A percentile compares a stretch with the other conserved stretches of the same genome.
Conservation (phyloP, 2,888 invertebrate genomes). For the Phasia obesa region DNA sequence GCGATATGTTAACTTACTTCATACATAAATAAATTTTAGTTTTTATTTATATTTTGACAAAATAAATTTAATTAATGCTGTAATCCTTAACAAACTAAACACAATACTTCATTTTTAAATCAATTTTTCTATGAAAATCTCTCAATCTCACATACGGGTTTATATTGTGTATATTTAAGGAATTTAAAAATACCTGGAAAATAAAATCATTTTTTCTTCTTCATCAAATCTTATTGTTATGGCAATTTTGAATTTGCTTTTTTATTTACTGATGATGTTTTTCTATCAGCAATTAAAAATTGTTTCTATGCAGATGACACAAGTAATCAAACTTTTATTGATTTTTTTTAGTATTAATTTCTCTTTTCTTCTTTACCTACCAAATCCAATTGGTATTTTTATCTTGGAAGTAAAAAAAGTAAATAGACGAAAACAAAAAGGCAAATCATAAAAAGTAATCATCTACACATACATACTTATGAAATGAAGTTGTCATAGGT, state of each 20-base stretch:
- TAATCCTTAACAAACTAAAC: too few species aligned
- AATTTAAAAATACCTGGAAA: not conserved
- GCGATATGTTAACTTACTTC: too few species aligned
- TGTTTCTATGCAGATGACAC: constrained; percentile 56
- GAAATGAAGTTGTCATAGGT: too few species aligned
- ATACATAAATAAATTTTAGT: too few species aligned
- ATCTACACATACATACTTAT: not conserved
- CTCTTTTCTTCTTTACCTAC: not conserved
- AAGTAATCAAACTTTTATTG: constrained; percentile 54
- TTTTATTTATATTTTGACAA: too few species aligned
- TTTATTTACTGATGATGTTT: constrained; percentile 1
- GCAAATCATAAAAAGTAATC: constrained; percentile 25
- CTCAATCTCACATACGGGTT: too few species aligned
- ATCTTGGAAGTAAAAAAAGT: not conserved
- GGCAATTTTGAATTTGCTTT: constrained; percentile 32
- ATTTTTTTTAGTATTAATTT: not conserved
- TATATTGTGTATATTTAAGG: not conserved
- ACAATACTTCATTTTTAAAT: too few species aligned
- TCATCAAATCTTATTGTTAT: constrained; percentile 44
- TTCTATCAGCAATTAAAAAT: constrained; percentile 56
- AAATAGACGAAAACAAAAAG: not conserved
- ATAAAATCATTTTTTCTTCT: constrained; percentile 5
- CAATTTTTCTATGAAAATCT: too few species aligned
- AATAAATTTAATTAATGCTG: too few species aligned
- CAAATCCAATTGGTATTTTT: constrained; percentile 27